Percentiles rank a stretch among this genome's conserved stretches.
Conservation (phyloP, 2,888 invertebrate genomes). For the Cetonia aurata region DNA sequence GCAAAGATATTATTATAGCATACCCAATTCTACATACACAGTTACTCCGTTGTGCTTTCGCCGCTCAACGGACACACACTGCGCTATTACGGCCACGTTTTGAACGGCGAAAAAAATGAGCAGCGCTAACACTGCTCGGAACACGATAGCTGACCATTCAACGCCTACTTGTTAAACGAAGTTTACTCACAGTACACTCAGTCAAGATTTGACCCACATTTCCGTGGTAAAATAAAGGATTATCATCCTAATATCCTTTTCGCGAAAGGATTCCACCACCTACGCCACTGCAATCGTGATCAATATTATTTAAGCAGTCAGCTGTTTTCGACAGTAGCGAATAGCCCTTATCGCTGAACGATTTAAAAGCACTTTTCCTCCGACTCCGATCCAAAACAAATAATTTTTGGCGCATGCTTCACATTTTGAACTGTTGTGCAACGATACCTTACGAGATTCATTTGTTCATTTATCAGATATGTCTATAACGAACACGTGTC, state of each 20-base stretch:
- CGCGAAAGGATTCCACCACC: conserved; percentile 22
- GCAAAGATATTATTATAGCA: background rate
- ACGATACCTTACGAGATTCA: conserved; percentile 13
- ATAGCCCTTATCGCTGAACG: background rate
- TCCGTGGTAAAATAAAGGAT: conserved; percentile 38
- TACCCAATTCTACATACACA: background rate
- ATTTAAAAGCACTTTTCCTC: conserved; percentile 28
- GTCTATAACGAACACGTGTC: conserved; percentile 19
- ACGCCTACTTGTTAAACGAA: conserved; percentile 45
- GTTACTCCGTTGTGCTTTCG: conserved; percentile 2
- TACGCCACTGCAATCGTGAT: conserved; percentile 21
- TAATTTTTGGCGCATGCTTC: conserved; percentile 42
- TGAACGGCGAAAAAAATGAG: conserved; percentile 31
- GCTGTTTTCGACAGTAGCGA: conserved; percentile 10
- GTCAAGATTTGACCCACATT: conserved; percentile 52
- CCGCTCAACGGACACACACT: conserved; percentile 11
- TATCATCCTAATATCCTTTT: conserved; percentile 23
- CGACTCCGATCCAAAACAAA: conserved; percentile 26
- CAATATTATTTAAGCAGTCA: conserved; percentile 35
- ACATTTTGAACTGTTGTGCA: conserved; percentile 38
- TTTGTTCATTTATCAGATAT: conserved; percentile 1
- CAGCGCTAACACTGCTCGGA: conserved; percentile 31
- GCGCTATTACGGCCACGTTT: conserved; percentile 21
- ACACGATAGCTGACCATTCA: conserved; percentile 43
- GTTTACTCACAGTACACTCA: conserved; percentile 44